These are phyloP conservation scores for Muscicapa comitata DNA, from an alignment of 2,797 vertebrate species.

Conservation along the genomic window DNA sequence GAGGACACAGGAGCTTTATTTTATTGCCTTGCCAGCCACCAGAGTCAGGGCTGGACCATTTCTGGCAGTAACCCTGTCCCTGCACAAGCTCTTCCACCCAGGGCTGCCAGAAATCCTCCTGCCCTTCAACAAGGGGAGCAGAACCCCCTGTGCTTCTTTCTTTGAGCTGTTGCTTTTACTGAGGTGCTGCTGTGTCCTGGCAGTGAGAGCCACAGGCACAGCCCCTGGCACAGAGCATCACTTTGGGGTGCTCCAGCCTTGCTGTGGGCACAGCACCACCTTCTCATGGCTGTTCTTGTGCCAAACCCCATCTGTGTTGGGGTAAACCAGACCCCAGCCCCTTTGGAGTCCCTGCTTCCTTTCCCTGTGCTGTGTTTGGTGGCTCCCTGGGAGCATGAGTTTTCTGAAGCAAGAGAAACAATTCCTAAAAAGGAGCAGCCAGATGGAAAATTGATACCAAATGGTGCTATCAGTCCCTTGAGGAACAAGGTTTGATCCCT, in stretches of 20 bases:
- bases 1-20: neutral
- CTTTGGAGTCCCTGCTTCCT: rapidly evolving
- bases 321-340: rapidly evolving
- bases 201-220: neutral
- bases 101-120: neutral
- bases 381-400: neutral
- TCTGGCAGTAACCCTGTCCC: neutral
- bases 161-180: neutral
- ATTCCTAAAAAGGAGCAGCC: constrained; percentile 49
- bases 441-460: constrained; percentile 33
- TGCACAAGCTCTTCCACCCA: neutral
- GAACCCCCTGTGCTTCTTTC: neutral
- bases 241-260: neutral
- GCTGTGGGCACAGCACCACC: rapidly evolving
- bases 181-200: neutral
- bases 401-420: constrained; percentile 2
- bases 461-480: neutral
- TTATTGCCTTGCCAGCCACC: neutral
- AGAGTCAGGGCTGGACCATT: neutral
- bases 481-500: neutral
- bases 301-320: rapidly evolving
- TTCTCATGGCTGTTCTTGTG: rapidly evolving
- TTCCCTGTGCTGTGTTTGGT: rapidly evolving
- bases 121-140: neutral
- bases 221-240: rapidly evolving